Evolutionary conservation across 2,888 invertebrate species (phyloP).

Genomic region (Pterobdella sp.): DNA sequence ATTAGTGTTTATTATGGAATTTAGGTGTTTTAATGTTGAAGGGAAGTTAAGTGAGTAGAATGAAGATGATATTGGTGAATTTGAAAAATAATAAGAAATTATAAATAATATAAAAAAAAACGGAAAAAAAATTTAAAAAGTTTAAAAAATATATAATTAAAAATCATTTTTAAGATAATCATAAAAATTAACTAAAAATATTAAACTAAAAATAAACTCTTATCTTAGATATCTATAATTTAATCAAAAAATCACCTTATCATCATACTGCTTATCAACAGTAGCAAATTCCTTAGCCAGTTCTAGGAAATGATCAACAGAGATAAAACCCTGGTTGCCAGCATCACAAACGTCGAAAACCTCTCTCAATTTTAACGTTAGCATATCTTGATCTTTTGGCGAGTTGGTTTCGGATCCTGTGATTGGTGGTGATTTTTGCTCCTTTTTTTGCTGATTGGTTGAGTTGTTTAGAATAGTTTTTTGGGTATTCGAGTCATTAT

Average conservation of each 20-base stretch:
- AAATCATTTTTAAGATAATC: neutral
- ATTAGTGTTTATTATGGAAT: too few species aligned
- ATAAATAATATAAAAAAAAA: too few species aligned
- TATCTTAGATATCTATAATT: too few species aligned
- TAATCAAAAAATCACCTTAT: neutral
- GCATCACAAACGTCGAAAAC: constrained; percentile 38
- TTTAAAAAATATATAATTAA: neutral
- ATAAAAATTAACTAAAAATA: neutral
- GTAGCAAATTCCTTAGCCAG: constrained; percentile 26
- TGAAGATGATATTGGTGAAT: too few species aligned
- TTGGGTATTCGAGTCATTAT: too few species aligned
- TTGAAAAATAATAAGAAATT: too few species aligned
- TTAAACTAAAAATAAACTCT: too few species aligned
- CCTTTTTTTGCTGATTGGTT: neutral
- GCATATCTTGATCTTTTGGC: constrained; percentile 12
- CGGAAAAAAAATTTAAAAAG: neutral
- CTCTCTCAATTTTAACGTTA: constrained; percentile 24
- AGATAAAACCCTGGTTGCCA: constrained; percentile 23
- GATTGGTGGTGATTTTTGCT: too few species aligned
- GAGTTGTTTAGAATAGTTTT: neutral
- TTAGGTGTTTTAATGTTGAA: too few species aligned
- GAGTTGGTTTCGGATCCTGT: too few species aligned
- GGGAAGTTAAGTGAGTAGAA: too few species aligned
- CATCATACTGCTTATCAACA: neutral
- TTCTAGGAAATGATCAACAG: constrained; percentile 27